A percentile compares a stretch with the other conserved stretches of the same genome.
Conservation (phyloP, 1,140 invertebrate species). For the Galleria mellonella region DNA sequence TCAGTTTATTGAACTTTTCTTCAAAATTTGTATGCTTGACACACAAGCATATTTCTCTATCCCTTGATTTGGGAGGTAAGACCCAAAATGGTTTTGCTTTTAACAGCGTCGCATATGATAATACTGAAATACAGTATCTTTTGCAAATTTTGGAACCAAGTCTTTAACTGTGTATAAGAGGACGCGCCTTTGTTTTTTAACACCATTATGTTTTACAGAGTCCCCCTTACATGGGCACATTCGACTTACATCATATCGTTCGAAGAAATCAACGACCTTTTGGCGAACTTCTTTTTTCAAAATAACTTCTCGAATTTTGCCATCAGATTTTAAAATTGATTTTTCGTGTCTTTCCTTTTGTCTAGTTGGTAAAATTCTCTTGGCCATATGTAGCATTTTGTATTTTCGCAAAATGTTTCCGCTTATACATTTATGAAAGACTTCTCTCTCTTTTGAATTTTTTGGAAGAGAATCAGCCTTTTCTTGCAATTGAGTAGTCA, state of each 20-base stretch:
- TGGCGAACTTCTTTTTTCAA: constrained; percentile 17
- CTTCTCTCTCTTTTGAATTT: background rate
- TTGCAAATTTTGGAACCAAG: constrained; percentile 8
- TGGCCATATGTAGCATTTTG: constrained; percentile 16
- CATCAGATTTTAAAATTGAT: constrained; percentile 22
- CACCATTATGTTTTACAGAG: constrained; percentile 16
- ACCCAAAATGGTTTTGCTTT: constrained; percentile 16
- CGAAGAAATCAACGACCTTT: constrained; percentile 23
- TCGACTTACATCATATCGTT: constrained; percentile 24
- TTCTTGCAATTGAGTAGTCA: too few relatives aligned
- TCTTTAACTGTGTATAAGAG: constrained; percentile 15
- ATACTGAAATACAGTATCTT: constrained; percentile 9
- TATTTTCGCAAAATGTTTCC: background rate
- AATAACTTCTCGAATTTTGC: constrained; percentile 19
- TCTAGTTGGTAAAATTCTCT: constrained; percentile 13
- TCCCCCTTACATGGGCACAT: constrained; percentile 24
- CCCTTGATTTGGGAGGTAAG: constrained; percentile 11
- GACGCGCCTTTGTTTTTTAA: constrained; percentile 21
- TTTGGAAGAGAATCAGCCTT: background rate
- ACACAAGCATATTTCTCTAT: constrained; percentile 22
- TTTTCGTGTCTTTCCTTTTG: constrained; percentile 10
- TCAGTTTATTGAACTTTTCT: background rate
- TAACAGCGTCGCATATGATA: constrained; percentile 8
- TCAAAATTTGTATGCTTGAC: constrained; percentile 22
- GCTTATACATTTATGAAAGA: background rate